These are phyloP conservation scores for Meiosimyza platycephala DNA, from an alignment of 2,888 invertebrate species.

Conservation along the genomic window DNA sequence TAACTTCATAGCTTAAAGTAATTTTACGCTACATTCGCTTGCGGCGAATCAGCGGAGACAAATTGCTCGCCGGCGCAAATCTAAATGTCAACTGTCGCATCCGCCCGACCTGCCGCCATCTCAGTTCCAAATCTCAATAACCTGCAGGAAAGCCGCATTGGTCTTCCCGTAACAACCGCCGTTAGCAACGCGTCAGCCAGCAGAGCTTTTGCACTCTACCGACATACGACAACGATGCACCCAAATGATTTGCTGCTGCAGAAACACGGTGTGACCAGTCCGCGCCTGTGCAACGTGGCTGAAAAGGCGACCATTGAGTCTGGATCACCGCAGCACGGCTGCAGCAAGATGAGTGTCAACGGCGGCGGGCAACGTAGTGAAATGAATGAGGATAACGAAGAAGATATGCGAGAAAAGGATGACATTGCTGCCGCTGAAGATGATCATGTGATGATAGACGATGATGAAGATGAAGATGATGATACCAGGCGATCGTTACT, in stretches of 20 bases:
- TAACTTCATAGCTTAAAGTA: neutral
- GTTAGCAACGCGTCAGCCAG: conserved; percentile 8
- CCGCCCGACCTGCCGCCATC: conserved; percentile 45
- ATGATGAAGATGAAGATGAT: conserved; percentile 34
- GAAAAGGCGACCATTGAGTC: neutral
- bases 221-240: conserved; percentile 67
- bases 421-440: conserved; percentile 34
- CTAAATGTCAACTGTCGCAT: conserved; percentile 59
- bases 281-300: conserved; percentile 50
- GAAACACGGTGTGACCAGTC: conserved; percentile 61
- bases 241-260: conserved; percentile 63
- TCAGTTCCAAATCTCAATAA: too few relatives aligned
- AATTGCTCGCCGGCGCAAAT: conserved; percentile 23
- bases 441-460: conserved; percentile 37
- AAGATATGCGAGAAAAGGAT: conserved; percentile 21
- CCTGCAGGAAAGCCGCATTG: too few relatives aligned
- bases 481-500: neutral
- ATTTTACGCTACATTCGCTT: conserved; percentile 1
- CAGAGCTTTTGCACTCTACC: conserved; percentile 29
- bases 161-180: neutral
- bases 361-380: conserved; percentile 29
- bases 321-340: neutral
- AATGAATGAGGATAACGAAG: conserved; percentile 31
- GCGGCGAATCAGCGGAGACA: conserved; percentile 20
- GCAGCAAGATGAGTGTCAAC: conserved; percentile 40